Evolutionary conservation across 1,140 invertebrate species (phyloP).

Genomic region (Drosophila nikananu): DNA sequence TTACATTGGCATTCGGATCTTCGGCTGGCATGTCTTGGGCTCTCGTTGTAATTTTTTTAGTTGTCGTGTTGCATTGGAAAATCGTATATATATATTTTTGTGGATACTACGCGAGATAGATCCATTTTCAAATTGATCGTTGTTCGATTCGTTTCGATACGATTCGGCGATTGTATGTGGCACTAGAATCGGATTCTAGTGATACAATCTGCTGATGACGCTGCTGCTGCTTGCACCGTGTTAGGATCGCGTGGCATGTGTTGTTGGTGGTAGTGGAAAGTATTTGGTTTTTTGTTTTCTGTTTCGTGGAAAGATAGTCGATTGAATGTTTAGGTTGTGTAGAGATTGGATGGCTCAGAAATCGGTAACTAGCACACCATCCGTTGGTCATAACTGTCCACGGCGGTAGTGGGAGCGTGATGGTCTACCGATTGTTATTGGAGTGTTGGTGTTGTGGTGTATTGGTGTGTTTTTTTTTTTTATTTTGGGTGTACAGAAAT

Average conservation of each 20-base stretch:
- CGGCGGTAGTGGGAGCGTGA: conserved; percentile 83
- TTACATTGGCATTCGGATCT: conserved; percentile 42
- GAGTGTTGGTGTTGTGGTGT: conserved; percentile 32
- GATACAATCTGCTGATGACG: conserved; percentile 36
- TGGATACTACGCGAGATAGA: conserved; percentile 34
- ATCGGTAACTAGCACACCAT: conserved; percentile 82
- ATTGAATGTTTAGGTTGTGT: conserved; percentile 56
- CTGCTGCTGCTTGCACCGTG: conserved; percentile 41
- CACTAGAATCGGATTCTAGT: conserved; percentile 43
- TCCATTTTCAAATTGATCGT: conserved; percentile 38
- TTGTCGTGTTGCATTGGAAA: conserved; percentile 32
- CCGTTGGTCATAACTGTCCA: conserved; percentile 82
- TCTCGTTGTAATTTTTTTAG: conserved; percentile 20
- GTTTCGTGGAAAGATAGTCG: conserved; percentile 62
- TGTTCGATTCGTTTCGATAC: conserved; percentile 38
- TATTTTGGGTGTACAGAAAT: conserved; percentile 71
- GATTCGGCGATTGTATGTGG: conserved; percentile 23
- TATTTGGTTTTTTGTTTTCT: conserved; percentile 37
- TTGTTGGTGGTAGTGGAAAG: conserved; percentile 41
- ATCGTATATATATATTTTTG: conserved; percentile 16
- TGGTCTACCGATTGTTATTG: conserved; percentile 70
- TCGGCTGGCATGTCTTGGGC: conserved; percentile 12
- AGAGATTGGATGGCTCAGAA: conserved; percentile 56
- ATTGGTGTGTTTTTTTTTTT: conserved; percentile 30
- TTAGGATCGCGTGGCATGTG: conserved; percentile 46